Conservation (phyloP, 2,888 invertebrate genomes). For the Eudemis profundana region DNA sequence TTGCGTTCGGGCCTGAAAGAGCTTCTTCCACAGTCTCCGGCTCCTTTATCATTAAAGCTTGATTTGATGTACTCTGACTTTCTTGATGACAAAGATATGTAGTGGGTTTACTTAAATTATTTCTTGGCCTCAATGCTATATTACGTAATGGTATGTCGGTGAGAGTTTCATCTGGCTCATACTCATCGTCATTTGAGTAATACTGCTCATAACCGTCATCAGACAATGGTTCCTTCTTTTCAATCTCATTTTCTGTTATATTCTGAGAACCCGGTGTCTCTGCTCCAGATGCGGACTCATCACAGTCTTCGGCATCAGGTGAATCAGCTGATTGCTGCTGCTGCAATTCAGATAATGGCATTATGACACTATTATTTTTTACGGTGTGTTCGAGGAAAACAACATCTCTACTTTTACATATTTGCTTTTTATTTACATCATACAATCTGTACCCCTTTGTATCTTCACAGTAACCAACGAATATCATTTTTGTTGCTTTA, state of each 20-base stretch:
- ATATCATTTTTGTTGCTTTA: neutral
- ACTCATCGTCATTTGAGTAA: neutral
- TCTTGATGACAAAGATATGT: slow-evolving; percentile 1
- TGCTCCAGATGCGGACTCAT: neutral
- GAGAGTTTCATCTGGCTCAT: neutral
- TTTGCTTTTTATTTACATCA: slow-evolving; percentile 1
- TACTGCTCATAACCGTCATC: neutral
- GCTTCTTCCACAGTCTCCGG: slow-evolving; percentile 2
- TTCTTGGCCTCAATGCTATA: neutral
- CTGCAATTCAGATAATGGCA: slow-evolving; percentile 6
- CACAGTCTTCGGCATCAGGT: neutral
- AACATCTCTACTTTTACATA: no score
- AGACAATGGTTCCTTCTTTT: neutral
- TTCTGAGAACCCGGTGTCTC: neutral
- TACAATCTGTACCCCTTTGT: no score
- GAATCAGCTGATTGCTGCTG: neutral
- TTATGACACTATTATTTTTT: slow-evolving; percentile 1
- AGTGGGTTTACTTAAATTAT: neutral
- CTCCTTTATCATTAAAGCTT: neutral
- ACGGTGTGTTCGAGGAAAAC: no score
- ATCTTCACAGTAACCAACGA: neutral
- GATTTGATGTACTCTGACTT: neutral
- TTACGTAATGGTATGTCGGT: neutral
- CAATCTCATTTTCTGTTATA: neutral
- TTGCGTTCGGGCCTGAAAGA: neutral